Percentiles rank a stretch among this genome's conserved stretches.
These are phyloP conservation scores for Artibeus lituratus DNA, from an alignment of 2,797 vertebrate species.

Conservation along the genomic window DNA sequence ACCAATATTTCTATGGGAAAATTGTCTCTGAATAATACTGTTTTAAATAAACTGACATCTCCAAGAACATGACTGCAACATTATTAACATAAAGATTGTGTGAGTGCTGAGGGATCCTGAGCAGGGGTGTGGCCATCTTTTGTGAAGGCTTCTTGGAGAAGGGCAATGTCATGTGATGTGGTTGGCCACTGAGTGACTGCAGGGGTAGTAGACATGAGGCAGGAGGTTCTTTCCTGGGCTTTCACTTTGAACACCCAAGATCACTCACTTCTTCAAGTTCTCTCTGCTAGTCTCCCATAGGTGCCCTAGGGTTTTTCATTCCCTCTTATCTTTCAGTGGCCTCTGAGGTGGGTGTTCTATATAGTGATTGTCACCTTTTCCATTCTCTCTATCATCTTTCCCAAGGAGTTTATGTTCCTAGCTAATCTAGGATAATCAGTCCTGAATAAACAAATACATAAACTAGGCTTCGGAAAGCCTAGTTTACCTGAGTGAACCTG, in stretches of 20 bases:
- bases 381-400: neutral
- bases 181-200: neutral
- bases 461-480: neutral
- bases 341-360: neutral
- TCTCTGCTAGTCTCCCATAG: neutral
- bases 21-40: conserved; percentile 2
- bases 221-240: neutral
- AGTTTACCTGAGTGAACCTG: neutral
- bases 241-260: neutral
- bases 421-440: neutral
- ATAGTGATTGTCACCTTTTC: neutral
- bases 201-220: neutral
- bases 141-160: neutral
- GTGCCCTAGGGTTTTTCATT: neutral
- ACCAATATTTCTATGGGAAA: neutral
- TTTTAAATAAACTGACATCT: conserved; percentile 21
- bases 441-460: neutral
- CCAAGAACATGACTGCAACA: neutral
- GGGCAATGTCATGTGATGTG: neutral
- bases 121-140: neutral
- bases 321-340: neutral
- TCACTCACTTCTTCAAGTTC: neutral
- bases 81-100: neutral
- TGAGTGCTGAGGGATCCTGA: neutral
- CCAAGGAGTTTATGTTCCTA: neutral